Conservation (phyloP, 2,888 invertebrate genomes). For the Fissipunctia ypsillon region DNA sequence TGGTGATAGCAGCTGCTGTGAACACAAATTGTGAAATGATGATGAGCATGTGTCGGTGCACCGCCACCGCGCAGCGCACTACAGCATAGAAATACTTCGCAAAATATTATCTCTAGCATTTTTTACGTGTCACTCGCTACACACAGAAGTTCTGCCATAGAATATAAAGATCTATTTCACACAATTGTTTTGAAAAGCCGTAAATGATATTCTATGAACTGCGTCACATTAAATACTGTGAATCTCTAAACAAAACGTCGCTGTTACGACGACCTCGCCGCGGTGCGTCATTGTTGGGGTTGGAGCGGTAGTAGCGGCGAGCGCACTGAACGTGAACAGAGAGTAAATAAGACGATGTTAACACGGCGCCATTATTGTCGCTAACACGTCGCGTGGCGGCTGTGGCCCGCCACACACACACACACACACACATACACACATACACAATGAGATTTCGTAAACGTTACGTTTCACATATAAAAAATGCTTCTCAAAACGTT, state of each 20-base stretch:
- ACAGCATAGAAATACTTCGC: no score
- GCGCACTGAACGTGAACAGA: background rate
- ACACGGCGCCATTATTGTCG: slow-evolving; percentile 16
- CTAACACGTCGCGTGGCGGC: slow-evolving; percentile 1
- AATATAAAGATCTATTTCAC: no score
- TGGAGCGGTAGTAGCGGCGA: background rate
- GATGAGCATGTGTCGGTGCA: background rate
- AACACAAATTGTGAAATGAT: background rate
- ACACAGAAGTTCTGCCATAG: no score
- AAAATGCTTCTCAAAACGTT: background rate
- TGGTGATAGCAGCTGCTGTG: background rate
- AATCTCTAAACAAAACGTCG: background rate
- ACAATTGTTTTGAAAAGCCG: no score
- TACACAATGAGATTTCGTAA: background rate
- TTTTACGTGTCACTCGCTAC: no score
- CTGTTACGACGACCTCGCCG: background rate
- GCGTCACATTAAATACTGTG: background rate
- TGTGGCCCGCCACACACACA: background rate
- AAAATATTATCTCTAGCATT: no score
- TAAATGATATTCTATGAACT: no score
- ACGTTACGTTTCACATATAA: background rate
- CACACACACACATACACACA: background rate
- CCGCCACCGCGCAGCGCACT: no score
- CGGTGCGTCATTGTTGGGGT: background rate
- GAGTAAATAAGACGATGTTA: slow-evolving; percentile 19